Evolutionary conservation across 2,113 vertebrate species (phyloP).

Genomic region (Bathybates hornii): DNA sequence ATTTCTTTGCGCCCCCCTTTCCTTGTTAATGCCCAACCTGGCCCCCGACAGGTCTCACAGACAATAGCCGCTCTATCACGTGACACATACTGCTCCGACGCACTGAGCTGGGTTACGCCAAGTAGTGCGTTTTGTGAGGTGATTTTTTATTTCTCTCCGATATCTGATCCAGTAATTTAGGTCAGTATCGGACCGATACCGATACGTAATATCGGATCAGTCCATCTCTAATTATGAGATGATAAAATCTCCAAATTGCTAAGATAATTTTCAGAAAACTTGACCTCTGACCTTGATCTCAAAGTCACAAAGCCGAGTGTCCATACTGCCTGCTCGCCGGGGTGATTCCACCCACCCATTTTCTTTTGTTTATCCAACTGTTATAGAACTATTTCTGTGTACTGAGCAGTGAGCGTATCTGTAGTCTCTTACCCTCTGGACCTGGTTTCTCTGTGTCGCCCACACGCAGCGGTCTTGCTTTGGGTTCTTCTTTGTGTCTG

Average conservation of each 20-base stretch:
- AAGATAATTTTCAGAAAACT: background rate
- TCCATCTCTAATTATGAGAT: background rate
- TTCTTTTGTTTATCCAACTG: background rate
- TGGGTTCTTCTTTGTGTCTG: slow-evolving; percentile 86
- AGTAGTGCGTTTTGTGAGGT: background rate
- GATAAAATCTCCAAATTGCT: background rate
- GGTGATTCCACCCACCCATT: background rate
- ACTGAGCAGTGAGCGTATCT: background rate
- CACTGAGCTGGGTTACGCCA: background rate
- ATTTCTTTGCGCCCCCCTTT: background rate
- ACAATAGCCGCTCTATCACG: background rate
- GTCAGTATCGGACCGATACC: background rate
- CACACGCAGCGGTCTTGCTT: slow-evolving; percentile 87
- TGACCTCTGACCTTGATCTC: background rate
- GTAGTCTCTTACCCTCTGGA: slow-evolving; percentile 80
- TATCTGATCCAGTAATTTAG: background rate
- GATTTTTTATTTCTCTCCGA: background rate
- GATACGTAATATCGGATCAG: background rate
- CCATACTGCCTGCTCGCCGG: background rate
- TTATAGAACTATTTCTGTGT: background rate
- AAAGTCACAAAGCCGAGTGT: background rate
- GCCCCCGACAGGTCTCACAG: background rate
- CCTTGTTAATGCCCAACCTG: background rate
- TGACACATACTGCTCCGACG: background rate
- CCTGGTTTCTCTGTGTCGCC: slow-evolving; percentile 94